Base-by-base conservation (phyloP, 1,140 invertebrate species). In the Hypsibius dujardini region DNA sequence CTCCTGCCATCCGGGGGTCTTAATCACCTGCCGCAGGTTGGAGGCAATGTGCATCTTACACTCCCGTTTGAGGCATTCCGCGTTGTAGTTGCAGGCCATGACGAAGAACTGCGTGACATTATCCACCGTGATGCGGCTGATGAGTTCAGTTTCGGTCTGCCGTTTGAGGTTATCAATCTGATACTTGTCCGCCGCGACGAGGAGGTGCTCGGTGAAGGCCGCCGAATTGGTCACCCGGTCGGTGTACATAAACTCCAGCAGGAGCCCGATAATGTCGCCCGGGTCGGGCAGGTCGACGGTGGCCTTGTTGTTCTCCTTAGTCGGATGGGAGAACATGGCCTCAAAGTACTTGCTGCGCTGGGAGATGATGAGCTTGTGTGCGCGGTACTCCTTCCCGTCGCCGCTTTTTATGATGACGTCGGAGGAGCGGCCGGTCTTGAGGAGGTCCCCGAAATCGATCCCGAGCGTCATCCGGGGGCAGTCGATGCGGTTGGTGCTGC, bases 241-340 rank as follows among this genome's bases (percentile, higher is more conserved):
- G 12, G 62, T 67, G 62, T 67, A 67, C 62, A 67, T 67, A 67
- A 67, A 67, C 62, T 67, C 62, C 62, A 67, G 42, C 12, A 67
- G 42, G 12, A 67, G 42, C 42, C 45, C 12, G 62, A 67, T 67
- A 42, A 67, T 67, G 42, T 67, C 42, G 42, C 62, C 42, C 12
- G 12, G 12, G 42, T 67, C 62, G 12, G 62, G 62, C 62, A 67
- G 62, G 42, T 67, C 62, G 12, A 67, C 62, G 12, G 12, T 67
- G 62, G 62, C 62, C 62, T 67, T 67, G 62, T 67, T 67, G 62
- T 12, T 42, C 42, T 67, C 62, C 42, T 67, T 67, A 45, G 62
- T 67, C 12, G 62, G 62, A 0, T 67, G 62, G 0, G 12, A 15
- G 62, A 67, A 67, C 62, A 67, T 67, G 62, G 62, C 62, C 42